Evolutionary conservation across 2,888 invertebrate species (phyloP).

Genomic region (Oligia fasciuncula): DNA sequence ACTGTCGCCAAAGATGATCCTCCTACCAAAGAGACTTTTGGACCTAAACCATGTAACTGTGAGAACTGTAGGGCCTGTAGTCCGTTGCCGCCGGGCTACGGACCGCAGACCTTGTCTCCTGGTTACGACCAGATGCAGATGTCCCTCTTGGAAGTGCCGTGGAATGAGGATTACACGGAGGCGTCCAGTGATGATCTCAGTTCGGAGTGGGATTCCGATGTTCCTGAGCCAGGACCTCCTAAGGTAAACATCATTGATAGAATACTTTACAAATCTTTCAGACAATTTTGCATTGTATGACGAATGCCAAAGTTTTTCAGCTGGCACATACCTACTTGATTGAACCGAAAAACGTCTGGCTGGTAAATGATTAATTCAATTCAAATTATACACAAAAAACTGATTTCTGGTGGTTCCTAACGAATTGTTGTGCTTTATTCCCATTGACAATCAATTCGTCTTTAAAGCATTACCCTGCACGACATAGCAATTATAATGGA

Average conservation of each 20-base stretch:
- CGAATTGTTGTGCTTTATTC: slow-evolving; percentile 16
- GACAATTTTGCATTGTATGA: background rate
- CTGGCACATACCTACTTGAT: background rate
- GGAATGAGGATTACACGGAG: slow-evolving; percentile 95
- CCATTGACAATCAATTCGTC: slow-evolving; percentile 5
- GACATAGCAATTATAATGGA: slow-evolving; percentile 31
- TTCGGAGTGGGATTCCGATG: slow-evolving; percentile 97
- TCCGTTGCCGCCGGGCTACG: slow-evolving; percentile 87
- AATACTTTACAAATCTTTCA: background rate
- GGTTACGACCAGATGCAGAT: slow-evolving; percentile 95
- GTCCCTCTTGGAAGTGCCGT: slow-evolving; percentile 93
- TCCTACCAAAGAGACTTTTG: slow-evolving; percentile 76
- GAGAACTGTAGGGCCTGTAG: slow-evolving; percentile 89
- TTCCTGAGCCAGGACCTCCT: slow-evolving; percentile 89
- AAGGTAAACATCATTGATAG: slow-evolving; percentile 79
- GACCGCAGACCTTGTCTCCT: slow-evolving; percentile 87
- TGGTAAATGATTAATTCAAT: slow-evolving; percentile 14
- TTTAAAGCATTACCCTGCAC: slow-evolving; percentile 4
- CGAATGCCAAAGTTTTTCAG: background rate
- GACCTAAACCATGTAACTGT: slow-evolving; percentile 86
- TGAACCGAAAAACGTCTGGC: slow-evolving; percentile 13
- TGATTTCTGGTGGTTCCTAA: slow-evolving; percentile 9
- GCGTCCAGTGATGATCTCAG: slow-evolving; percentile 97
- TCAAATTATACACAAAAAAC: slow-evolving; percentile 8
- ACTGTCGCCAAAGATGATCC: slow-evolving; percentile 77